A percentile compares a stretch with the other conserved stretches of the same genome.
Conservation (phyloP, 2,888 invertebrate species). For the Drosophila diplacantha region DNA sequence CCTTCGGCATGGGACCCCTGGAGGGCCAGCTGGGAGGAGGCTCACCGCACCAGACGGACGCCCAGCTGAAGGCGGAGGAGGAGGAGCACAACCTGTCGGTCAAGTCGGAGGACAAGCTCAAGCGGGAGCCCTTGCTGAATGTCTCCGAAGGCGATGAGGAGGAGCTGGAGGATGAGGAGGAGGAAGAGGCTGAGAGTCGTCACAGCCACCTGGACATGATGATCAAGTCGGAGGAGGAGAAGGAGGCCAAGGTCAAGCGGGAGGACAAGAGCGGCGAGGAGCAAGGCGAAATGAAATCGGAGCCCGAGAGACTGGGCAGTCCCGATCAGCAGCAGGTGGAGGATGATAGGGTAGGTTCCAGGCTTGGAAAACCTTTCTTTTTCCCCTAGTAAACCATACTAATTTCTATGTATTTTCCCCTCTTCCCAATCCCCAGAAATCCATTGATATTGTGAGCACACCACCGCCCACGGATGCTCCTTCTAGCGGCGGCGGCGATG, state of each 20-base stretch:
- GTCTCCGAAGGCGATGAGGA: constrained; percentile 50
- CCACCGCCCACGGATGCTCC: constrained; percentile 66
- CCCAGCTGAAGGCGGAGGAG: constrained; percentile 25
- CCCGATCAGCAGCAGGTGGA: constrained; percentile 49
- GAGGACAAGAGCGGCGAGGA: constrained; percentile 12
- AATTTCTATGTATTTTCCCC: background rate
- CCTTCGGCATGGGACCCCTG: constrained; percentile 6
- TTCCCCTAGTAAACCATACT: background rate
- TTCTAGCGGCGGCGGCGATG: constrained; percentile 72
- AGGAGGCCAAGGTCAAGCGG: constrained; percentile 4
- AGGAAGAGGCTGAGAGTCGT: constrained; percentile 64
- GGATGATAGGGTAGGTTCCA: constrained; percentile 74
- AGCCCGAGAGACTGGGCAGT: constrained; percentile 16
- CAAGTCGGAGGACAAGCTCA: constrained; percentile 30
- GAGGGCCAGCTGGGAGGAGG: constrained; percentile 13
- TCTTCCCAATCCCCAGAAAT: constrained; percentile 63
- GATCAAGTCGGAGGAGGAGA: constrained; percentile 18
- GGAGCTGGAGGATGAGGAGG: constrained; percentile 67
- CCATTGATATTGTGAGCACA: constrained; percentile 75
- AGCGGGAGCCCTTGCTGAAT: constrained; percentile 39
- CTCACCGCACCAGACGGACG: constrained; percentile 4
- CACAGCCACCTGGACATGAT: constrained; percentile 30
- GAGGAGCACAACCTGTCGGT: constrained; percentile 1
- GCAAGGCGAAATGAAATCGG: constrained; percentile 25
- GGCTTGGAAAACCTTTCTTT: background rate